Evolutionary conservation across 1,140 invertebrate species (phyloP).

Genomic region (Tyrophagus putrescentiae): DNA sequence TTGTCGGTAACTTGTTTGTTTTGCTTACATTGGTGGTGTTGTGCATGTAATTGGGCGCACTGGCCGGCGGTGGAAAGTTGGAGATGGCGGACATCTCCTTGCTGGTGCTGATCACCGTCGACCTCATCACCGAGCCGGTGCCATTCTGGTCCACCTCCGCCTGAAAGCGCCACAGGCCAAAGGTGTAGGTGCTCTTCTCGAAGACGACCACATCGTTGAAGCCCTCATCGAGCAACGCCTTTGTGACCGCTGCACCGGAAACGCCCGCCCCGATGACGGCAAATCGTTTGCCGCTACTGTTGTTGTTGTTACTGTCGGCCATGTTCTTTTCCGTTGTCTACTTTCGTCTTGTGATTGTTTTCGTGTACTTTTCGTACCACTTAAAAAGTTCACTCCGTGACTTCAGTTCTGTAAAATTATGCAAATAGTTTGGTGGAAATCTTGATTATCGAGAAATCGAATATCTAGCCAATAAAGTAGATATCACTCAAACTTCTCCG

Average conservation of each 20-base stretch:
- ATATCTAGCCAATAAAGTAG: no score
- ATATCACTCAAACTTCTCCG: no score
- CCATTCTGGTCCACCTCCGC: constrained; percentile 30
- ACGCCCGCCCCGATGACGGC: constrained; percentile 38
- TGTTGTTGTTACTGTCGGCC: no score
- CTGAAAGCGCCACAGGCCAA: constrained; percentile 41
- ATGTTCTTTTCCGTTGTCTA: no score
- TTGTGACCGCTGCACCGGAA: constrained; percentile 36
- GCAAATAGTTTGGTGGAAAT: no score
- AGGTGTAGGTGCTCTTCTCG: constrained; percentile 36
- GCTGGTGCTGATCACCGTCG: constrained; percentile 36
- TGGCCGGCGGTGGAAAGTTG: constrained; percentile 39
- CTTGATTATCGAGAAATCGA: no score
- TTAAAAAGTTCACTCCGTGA: no score
- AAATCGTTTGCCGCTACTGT: constrained; percentile 29
- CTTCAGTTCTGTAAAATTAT: no score
- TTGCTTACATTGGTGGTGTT: no score
- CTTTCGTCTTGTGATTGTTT: no score
- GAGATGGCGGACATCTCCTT: constrained; percentile 41
- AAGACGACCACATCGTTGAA: constrained; percentile 31
- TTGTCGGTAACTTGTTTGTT: neutral
- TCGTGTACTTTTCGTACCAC: no score
- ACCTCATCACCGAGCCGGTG: constrained; percentile 29
- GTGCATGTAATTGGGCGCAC: constrained; percentile 38
- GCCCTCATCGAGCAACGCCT: constrained; percentile 35